Conservation (phyloP, 2,113 vertebrate genomes). For the Chunga burmeisteri region DNA sequence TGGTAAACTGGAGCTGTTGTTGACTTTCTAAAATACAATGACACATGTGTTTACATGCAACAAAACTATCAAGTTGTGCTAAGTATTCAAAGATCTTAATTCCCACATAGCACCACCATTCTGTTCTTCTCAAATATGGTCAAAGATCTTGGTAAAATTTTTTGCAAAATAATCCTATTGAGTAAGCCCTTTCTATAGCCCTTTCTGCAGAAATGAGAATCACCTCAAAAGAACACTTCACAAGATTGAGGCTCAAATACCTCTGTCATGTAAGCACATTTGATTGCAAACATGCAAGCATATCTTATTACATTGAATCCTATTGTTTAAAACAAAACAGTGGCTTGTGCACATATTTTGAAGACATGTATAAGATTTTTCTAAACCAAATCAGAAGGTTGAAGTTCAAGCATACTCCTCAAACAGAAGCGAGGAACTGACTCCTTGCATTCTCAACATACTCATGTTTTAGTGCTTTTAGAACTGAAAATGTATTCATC, state of each 20-base stretch:
- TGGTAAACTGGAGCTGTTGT: background rate
- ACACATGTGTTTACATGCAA: background rate
- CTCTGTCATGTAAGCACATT: background rate
- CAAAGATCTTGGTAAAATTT: background rate
- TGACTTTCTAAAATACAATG: background rate
- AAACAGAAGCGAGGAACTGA: background rate
- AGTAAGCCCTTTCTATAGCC: background rate
- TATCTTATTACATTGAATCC: background rate
- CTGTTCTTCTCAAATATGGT: background rate
- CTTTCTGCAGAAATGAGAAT: background rate
- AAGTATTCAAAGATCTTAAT: background rate
- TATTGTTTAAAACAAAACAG: background rate
- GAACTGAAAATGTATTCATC: background rate
- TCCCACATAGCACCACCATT: background rate
- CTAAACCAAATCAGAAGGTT: background rate
- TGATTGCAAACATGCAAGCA: background rate
- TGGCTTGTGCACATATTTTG: background rate
- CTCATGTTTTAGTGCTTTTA: background rate
- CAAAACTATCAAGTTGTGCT: background rate
- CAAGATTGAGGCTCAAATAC: background rate
- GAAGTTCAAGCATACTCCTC: background rate
- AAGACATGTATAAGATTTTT: background rate
- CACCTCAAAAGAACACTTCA: background rate
- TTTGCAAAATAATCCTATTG: background rate
- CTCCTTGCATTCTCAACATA: background rate